phyloP scores from a whole-genome alignment of 1,140 invertebrate genomes.

The Chymomyza costata region DNA sequence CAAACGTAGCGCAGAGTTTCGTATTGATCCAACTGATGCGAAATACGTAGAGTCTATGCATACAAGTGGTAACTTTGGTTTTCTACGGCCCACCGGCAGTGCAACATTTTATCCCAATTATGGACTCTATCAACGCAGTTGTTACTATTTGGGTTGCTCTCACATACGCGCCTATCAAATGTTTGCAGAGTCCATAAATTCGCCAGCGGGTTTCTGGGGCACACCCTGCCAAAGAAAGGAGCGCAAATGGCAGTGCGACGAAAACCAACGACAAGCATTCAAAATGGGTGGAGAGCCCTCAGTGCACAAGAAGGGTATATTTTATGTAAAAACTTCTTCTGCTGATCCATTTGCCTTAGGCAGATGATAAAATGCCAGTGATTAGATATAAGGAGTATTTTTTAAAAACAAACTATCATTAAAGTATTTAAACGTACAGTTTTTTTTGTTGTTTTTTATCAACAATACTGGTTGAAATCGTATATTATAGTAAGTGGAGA shows the following conservation, averaged over 20 bases:
- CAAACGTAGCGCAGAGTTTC: slow-evolving; percentile 76
- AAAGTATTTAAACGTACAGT: neutral
- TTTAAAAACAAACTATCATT: neutral
- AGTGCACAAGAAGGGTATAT: slow-evolving; percentile 73
- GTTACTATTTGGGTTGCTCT: slow-evolving; percentile 77
- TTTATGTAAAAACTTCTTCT: slow-evolving; percentile 76
- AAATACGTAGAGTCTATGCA: slow-evolving; percentile 85
- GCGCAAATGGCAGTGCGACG: slow-evolving; percentile 55
- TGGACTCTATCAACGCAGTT: slow-evolving; percentile 75
- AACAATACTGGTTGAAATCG: no score
- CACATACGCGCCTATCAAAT: slow-evolving; percentile 78
- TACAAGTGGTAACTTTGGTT: slow-evolving; percentile 79
- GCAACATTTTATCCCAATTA: slow-evolving; percentile 85
- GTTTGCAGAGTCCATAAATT: slow-evolving; percentile 77
- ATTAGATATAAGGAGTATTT: neutral
- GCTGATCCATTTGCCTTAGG: slow-evolving; percentile 75
- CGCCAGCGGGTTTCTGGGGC: slow-evolving; percentile 60
- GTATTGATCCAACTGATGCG: slow-evolving; percentile 81
- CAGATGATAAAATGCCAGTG: slow-evolving; percentile 2
- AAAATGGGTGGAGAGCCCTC: slow-evolving; percentile 77
- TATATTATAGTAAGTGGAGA: no score
- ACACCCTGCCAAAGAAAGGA: slow-evolving; percentile 46
- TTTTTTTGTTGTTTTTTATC: no score
- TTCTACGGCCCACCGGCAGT: slow-evolving; percentile 77
- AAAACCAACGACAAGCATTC: slow-evolving; percentile 66